Evolutionary conservation across 2,113 vertebrate species (phyloP), one percentile per base, ranked within the genome.

Genomic region (Calidris pygmaea): DNA sequence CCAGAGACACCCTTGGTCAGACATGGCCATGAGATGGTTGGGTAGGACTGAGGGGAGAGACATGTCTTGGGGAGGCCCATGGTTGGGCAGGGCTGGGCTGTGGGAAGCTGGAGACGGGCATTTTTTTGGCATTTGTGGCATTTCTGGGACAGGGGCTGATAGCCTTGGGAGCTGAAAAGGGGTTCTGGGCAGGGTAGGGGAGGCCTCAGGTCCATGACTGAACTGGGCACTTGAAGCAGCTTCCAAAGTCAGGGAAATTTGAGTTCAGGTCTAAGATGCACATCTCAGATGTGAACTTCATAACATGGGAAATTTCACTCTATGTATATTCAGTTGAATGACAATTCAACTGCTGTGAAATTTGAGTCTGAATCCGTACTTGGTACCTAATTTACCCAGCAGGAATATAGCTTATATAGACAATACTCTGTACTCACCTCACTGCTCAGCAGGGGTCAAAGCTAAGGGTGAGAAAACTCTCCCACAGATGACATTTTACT

Each of bases 81-180:
- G 9, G 17, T 9, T 0, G 1, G 43, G 22, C 10, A 52, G 10
- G 26, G 7, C 10, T 70, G 34, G n/a, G 3, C 34, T 37, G 4
- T 62, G 20, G 34, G 59, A n/a, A 87, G 6, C 32, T 43, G 73
- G 39, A 71, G 17, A 12, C 8, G 0, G 0, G 27, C 12, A 43
- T 43, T 43, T 43, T 41, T 43, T 43, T 43, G 41, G 41, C 41
- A 43, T 15, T 43, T 43, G 11, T 52, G 39, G 14, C 41, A 34
- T 63, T 4, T 1, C 14, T 6, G 3, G 13, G 35, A 8, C 18
- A 67, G 24, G 9, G 13, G 5, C 15, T 63, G 34, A n/a, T 11
- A 47, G 48, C 34, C 14, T 15, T 26, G 5, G 8, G 32, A 30
- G 10, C 6, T 73, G n/a, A 77, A 82, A 68, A 35, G 16, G 35